phyloP scores from a whole-genome alignment of 2,888 invertebrate species.

The Tetrapedia diversipes region DNA sequence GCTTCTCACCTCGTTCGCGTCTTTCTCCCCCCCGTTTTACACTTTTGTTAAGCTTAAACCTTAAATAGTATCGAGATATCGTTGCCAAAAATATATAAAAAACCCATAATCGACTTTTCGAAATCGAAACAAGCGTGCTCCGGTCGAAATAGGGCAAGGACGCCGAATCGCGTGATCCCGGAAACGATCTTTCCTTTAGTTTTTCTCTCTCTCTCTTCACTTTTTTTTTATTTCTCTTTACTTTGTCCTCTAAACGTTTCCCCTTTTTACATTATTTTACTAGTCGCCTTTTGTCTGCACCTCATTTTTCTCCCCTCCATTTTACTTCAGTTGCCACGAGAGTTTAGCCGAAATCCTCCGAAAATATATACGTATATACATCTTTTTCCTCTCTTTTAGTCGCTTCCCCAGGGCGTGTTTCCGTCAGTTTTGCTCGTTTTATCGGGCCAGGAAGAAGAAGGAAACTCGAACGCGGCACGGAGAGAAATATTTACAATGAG shows the following conservation, averaged over 20 bases:
- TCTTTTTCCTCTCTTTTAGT: slow-evolving; percentile 19
- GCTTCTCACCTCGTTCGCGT: slow-evolving; percentile 55
- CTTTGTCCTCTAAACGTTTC: slow-evolving; percentile 22
- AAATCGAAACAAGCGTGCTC: slow-evolving; percentile 75
- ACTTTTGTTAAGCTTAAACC: slow-evolving; percentile 78
- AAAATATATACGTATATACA: slow-evolving; percentile 50
- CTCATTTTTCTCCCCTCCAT: slow-evolving; percentile 24
- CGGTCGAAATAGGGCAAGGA: slow-evolving; percentile 75
- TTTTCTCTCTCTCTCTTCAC: neutral
- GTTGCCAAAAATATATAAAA: slow-evolving; percentile 83
- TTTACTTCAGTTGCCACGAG: slow-evolving; percentile 22
- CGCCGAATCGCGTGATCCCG: slow-evolving; percentile 75
- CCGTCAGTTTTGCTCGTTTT: neutral
- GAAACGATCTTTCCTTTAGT: slow-evolving; percentile 63
- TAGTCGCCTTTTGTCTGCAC: slow-evolving; percentile 15
- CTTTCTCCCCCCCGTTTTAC: slow-evolving; percentile 29
- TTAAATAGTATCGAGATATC: slow-evolving; percentile 82
- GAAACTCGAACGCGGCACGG: slow-evolving; percentile 50
- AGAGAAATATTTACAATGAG: slow-evolving; percentile 47
- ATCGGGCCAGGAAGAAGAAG: slow-evolving; percentile 53
- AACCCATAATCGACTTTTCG: slow-evolving; percentile 78
- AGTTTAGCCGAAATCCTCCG: slow-evolving; percentile 52
- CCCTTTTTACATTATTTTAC: slow-evolving; percentile 18
- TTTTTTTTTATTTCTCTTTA: neutral
- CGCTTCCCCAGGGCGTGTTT: slow-evolving; percentile 31